Base-by-base conservation (phyloP, 2,113 vertebrate genomes). In the Machaerirhynchus nigripectus region DNA sequence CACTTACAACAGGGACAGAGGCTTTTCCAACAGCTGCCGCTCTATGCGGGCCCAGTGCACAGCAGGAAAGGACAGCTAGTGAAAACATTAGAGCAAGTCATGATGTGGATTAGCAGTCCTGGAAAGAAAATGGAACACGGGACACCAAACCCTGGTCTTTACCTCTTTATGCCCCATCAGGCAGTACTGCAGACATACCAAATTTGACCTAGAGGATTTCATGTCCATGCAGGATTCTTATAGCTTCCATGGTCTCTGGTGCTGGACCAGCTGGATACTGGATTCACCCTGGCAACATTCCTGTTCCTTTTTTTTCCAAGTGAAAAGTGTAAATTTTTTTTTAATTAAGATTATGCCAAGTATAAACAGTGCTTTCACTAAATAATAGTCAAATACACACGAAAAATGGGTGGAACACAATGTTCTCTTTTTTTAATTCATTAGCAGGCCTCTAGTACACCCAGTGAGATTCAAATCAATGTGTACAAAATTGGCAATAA, bases 351-450 rank as follows among this genome's bases (percentile, higher is more conserved):
- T 20, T 31, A 7, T 37, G 19, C 15, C 70, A 93, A 90, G n/a
- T 35, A 64, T 89, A 91, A 94, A 75, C 6, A 13, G 40, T 69
- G 40, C 20, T 89, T 59, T 90, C 57, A 79, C 24, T 83, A 87
- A 90, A 77, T 10, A 37, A 80, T 5, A 86, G 55, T 74, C 81
- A 91, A 89, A 77, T 31, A 59, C 6, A 39, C 23, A 77, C 2
- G 23, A 67, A 69, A 87, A 93, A 63, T 56, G 30, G 27, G 35
- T 79, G 78, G 74, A 50, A 95, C 50, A 63, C 49, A 92, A 85
- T 0, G 1, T 65, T 80, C 26, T 71, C 31, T 73, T 70, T 55
- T 55, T 71, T 13, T 11, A 89, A 85, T 77, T 55, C 55, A 52
- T 76, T 80, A 84, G n/a, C 35, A 83, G 55, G 42, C 42, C 55